Conservation (phyloP, 1,140 invertebrate genomes). For the Nixonia krombeini region DNA sequence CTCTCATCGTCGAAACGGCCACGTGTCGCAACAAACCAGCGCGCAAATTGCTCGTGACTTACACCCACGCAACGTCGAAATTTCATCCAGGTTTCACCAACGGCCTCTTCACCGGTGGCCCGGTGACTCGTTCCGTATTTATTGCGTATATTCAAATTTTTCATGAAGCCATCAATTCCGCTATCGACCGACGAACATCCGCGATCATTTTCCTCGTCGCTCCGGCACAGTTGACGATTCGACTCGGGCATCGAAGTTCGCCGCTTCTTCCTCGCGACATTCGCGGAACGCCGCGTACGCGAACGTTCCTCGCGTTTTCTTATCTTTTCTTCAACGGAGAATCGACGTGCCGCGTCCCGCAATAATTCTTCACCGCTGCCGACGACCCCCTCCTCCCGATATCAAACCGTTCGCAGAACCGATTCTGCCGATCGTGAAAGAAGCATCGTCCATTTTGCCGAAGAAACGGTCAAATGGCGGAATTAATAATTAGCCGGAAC, state of each 20-base stretch:
- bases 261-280: constrained; percentile 4
- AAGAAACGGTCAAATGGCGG: constrained; percentile 53
- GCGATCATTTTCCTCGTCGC: background rate
- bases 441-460: constrained; percentile 49
- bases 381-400: background rate
- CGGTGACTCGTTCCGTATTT: constrained; percentile 22
- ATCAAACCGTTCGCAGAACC: constrained; percentile 45
- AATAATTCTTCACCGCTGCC: background rate
- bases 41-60: constrained; percentile 46
- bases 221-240: background rate
- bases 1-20: no score
- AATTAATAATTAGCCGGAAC: constrained; percentile 66
- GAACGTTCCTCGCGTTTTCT: constrained; percentile 28
- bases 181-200: no score
- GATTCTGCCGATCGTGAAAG: constrained; percentile 1
- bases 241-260: background rate
- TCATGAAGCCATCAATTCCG: constrained; percentile 14
- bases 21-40: constrained; percentile 43
- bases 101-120: constrained; percentile 20
- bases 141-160: constrained; percentile 32
- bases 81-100: constrained; percentile 38
- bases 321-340: constrained; percentile 4
- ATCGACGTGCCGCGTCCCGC: background rate
- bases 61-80: constrained; percentile 40
- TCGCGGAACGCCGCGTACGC: constrained; percentile 24